Base-by-base conservation (phyloP, 1,140 invertebrate species). In the Patella vulgata region DNA sequence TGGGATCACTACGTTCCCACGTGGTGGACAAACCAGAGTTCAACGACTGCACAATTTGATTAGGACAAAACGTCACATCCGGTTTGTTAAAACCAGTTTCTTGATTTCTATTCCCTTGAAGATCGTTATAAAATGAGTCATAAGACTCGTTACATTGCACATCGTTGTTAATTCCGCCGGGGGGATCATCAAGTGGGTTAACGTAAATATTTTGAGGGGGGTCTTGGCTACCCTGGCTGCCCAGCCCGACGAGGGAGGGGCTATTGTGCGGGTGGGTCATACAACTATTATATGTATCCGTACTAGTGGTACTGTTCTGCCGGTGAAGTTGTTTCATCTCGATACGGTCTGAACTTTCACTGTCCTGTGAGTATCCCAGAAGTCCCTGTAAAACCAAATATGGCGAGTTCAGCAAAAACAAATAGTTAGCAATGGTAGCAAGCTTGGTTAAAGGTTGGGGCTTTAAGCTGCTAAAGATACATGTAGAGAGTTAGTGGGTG, bases 201-300 rank as follows among this genome's bases (percentile, higher is more conserved):
- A 96, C 90, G 85, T 96, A 97, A 66, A 96, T 88, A 86, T 95
- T 96, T 89, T 90, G 74, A 66, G 81, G 59, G 58, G 66, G 63
- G 63, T 69, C 53, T 33, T 63, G 55, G 33, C 33, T 36, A 36
- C 33, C 47, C 61, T 62, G 46, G 66, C 63, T 0, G 59, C 46
- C 4, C 8, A 3, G 12, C 36, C 51, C 23, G 21, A 25, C 62
- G 36, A 60, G 58, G 17, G 63, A 64, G 36, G 79, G 79, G 40
- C 75, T 78, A 51, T 71, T 74, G 31, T 77, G 81, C 73, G 93
- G 94, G 86, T 96, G 94, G 67, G 95, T 97, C 86, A 94, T 91
- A 87, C 95, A 98, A 85, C 93, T 96, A 80, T 93, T 93, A 85
- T 94, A 98, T 57, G 95, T 97, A 85, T 97, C 95, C 30, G 68